These are phyloP conservation scores for Rosalia funebris DNA, from an alignment of 2,888 invertebrate species.

Conservation along the genomic window DNA sequence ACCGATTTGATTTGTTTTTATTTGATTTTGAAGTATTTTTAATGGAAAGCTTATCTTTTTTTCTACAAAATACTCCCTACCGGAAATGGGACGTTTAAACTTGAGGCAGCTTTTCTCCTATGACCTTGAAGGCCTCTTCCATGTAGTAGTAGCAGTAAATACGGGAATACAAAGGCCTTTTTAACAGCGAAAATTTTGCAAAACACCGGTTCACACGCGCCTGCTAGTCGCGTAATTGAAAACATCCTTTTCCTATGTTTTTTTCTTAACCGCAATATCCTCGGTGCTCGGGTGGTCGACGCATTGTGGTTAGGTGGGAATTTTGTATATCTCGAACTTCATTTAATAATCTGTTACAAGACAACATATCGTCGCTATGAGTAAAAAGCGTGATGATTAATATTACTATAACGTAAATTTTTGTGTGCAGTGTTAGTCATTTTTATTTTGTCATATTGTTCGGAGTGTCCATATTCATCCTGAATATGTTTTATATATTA, in stretches of 20 bases:
- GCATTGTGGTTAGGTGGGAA: conserved; percentile 26
- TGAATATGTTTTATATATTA: no score
- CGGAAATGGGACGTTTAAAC: no score
- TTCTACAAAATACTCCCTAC: no score
- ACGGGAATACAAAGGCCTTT: no score
- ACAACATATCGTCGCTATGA: conserved; percentile 1
- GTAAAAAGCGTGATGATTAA: conserved; percentile 22
- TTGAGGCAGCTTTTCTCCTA: no score
- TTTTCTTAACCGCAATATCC: conserved; percentile 32
- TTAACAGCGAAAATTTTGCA: conserved; percentile 7
- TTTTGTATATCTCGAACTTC: conserved; percentile 8
- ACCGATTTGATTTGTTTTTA: no score
- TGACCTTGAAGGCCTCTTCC: no score
- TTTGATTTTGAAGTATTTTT: no score
- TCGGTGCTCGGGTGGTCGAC: conserved; percentile 9
- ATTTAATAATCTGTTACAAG: conserved; percentile 3
- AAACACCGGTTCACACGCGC: conserved; percentile 23
- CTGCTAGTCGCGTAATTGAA: conserved; percentile 8
- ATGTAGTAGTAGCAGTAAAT: no score
- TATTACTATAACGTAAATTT: conserved; percentile 13
- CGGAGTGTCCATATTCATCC: not conserved
- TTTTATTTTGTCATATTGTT: conserved; percentile 3
- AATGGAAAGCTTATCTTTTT: no score
- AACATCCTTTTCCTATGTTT: conserved; percentile 35
- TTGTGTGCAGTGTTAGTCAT: not conserved